Conservation (phyloP, 1,140 invertebrate species). For the Atta colombica region DNA sequence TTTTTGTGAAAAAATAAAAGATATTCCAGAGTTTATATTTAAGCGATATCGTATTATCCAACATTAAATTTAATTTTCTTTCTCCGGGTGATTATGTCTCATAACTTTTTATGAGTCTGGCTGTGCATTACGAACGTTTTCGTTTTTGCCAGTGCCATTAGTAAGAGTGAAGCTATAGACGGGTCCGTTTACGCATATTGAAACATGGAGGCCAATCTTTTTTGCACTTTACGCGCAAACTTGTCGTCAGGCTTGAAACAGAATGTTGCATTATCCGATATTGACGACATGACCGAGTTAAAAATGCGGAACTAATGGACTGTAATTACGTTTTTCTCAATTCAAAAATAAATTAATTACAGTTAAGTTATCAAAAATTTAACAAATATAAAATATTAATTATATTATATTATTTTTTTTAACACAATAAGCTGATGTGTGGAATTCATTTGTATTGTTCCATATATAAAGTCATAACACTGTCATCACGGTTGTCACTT, state of each 20-base stretch:
- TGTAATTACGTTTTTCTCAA: background rate
- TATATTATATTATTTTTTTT: background rate
- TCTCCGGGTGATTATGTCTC: background rate
- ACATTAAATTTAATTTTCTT: background rate
- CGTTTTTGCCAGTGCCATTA: slow-evolving; percentile 10
- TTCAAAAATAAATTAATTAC: background rate
- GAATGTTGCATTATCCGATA: slow-evolving; percentile 8
- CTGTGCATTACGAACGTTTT: slow-evolving; percentile 3
- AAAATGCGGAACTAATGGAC: slow-evolving; percentile 42
- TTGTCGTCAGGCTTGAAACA: slow-evolving; percentile 30
- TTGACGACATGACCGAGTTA: background rate
- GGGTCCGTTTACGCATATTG: background rate
- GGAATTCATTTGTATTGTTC: background rate
- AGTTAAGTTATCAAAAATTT: background rate
- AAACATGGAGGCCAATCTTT: slow-evolving; percentile 4
- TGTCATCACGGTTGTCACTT: background rate
- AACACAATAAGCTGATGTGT: background rate
- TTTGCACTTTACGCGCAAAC: slow-evolving; percentile 11
- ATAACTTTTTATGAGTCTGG: background rate
- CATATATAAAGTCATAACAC: background rate
- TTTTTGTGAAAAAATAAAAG: slow-evolving; percentile 14
- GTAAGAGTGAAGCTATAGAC: background rate
- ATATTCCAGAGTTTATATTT: background rate
- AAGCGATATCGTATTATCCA: background rate
- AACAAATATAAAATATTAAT: background rate